Percentiles rank a stretch among this genome's conserved stretches.
These are phyloP conservation scores for Papilio xuthus DNA, from an alignment of 1,140 invertebrate species.

Conservation along the genomic window DNA sequence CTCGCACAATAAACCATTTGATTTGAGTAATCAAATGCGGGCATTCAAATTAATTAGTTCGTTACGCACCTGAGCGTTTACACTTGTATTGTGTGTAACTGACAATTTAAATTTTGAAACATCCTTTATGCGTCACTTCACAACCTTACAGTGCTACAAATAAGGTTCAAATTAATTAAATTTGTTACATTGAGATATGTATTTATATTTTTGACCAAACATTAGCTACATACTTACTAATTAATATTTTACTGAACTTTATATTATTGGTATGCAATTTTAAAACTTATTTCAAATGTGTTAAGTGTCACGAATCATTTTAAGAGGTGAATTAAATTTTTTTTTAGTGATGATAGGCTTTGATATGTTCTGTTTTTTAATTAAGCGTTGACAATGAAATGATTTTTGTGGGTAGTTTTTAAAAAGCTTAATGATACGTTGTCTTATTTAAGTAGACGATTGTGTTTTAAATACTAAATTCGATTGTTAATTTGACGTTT, in stretches of 20 bases:
- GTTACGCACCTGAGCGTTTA: slow-evolving; percentile 79
- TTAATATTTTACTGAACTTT: slow-evolving; percentile 20
- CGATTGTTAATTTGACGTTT: slow-evolving; percentile 38
- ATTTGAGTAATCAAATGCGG: slow-evolving; percentile 81
- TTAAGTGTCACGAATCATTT: slow-evolving; percentile 1
- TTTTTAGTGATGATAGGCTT: slow-evolving; percentile 47
- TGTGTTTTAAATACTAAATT: slow-evolving; percentile 39
- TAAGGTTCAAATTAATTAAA: slow-evolving; percentile 33
- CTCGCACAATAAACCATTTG: slow-evolving; percentile 75
- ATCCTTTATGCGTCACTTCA: background rate
- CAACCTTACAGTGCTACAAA: background rate
- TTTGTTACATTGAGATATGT: slow-evolving; percentile 21
- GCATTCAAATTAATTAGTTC: slow-evolving; percentile 80
- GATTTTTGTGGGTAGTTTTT: slow-evolving; percentile 43
- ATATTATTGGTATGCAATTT: slow-evolving; percentile 32
- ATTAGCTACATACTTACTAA: slow-evolving; percentile 19
- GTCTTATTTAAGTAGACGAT: slow-evolving; percentile 41
- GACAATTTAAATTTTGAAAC: slow-evolving; percentile 25
- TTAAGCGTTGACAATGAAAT: slow-evolving; percentile 56
- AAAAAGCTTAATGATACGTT: slow-evolving; percentile 48
- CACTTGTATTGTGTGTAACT: slow-evolving; percentile 47
- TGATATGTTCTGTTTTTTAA: slow-evolving; percentile 51
- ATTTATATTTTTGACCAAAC: slow-evolving; percentile 30
- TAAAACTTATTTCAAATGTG: background rate
- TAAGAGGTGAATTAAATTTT: background rate